A percentile compares a stretch with the other conserved stretches of the same genome.
phyloP scores from a whole-genome alignment of 2,888 invertebrate genomes.

The Elaeidobius kamerunicus region DNA sequence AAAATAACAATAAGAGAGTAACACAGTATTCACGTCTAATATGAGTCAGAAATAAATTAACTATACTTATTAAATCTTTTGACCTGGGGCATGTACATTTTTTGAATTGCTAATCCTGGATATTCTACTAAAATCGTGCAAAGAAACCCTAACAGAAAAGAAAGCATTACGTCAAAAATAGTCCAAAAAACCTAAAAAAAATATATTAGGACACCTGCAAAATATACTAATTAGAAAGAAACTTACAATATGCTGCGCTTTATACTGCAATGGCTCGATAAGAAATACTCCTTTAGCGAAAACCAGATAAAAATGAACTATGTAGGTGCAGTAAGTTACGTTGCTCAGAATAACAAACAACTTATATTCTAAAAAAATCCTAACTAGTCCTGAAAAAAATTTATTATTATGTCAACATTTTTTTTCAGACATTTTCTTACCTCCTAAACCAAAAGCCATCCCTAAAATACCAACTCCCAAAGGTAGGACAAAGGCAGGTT shows the following conservation, averaged over 20 bases:
- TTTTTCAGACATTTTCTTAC: constrained; percentile 8
- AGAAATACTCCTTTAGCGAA: too few species aligned
- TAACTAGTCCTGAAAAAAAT: too few species aligned
- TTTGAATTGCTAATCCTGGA: constrained; percentile 18
- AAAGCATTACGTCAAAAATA: constrained; percentile 1
- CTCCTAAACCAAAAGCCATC: constrained; percentile 15
- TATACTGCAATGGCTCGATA: too few species aligned
- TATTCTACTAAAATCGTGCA: constrained; percentile 13
- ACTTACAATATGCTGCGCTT: too few species aligned
- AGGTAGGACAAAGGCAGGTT: constrained; percentile 16
- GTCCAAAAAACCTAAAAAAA: constrained; percentile 11
- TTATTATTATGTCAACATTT: not conserved
- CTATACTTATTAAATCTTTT: not conserved
- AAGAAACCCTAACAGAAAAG: constrained; percentile 6
- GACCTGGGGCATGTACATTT: constrained; percentile 12
- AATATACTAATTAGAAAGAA: too few species aligned
- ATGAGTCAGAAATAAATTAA: too few species aligned
- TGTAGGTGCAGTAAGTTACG: too few species aligned
- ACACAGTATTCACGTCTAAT: too few species aligned
- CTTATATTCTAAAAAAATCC: too few species aligned
- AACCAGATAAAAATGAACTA: too few species aligned
- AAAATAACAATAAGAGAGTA: too few species aligned
- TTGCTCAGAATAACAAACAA: too few species aligned
- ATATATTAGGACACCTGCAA: constrained; percentile 2
- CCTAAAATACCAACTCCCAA: constrained; percentile 19